These are phyloP conservation scores for Neolamprologus sp. DNA, from an alignment of 2,113 vertebrate species.

Conservation along the genomic window DNA sequence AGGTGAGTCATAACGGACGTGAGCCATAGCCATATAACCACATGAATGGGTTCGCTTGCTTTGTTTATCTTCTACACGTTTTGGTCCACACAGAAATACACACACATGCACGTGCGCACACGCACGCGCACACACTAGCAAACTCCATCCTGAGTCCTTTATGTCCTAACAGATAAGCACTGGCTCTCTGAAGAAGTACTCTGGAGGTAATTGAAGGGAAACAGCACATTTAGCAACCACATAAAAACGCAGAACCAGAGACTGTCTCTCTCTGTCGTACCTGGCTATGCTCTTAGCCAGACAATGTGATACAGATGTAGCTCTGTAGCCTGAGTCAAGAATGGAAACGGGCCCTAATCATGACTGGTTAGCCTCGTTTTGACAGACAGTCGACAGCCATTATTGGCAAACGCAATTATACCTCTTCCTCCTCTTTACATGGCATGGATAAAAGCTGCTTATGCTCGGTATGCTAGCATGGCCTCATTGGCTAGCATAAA, in stretches of 20 bases:
- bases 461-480: constrained; percentile 3
- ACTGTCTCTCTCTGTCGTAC: neutral
- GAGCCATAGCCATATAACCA: neutral
- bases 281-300: constrained; percentile 36
- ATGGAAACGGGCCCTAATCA: constrained; percentile 54
- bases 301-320: constrained; percentile 16
- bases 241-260: constrained; percentile 20
- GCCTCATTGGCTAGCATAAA: neutral
- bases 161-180: constrained; percentile 31
- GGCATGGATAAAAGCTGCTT: constrained; percentile 25
- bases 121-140: neutral
- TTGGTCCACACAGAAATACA: neutral
- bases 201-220: constrained; percentile 54
- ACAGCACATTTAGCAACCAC: constrained; percentile 34
- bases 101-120: neutral
- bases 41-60: neutral
- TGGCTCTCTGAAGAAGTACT: constrained; percentile 28
- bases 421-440: constrained; percentile 43
- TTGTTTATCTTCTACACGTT: neutral
- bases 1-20: constrained; percentile 66
- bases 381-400: constrained; percentile 56
- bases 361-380: constrained; percentile 57
- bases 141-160: neutral
- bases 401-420: constrained; percentile 69
- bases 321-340: constrained; percentile 25